phyloP scores from a whole-genome alignment of 2,113 vertebrate genomes.

The Mustelus asterias region DNA sequence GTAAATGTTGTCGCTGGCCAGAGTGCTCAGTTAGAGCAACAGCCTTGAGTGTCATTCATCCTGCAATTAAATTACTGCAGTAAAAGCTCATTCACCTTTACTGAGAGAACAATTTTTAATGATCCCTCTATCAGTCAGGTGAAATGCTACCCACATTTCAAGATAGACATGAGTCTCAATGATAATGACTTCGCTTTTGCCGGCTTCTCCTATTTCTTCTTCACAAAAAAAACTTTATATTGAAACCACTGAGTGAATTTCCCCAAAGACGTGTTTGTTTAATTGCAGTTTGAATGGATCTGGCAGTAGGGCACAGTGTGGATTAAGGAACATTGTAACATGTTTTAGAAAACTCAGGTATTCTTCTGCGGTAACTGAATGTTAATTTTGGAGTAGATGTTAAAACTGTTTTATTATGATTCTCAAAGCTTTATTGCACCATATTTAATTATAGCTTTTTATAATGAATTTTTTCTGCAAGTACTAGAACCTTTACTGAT shows the following conservation, averaged over 20 bases:
- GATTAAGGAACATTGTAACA: neutral
- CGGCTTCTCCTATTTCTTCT: neutral
- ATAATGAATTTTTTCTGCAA: neutral
- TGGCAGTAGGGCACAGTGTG: neutral
- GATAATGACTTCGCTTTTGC: neutral
- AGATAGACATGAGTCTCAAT: neutral
- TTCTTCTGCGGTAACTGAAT: constrained; percentile 23
- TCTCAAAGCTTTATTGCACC: constrained; percentile 24
- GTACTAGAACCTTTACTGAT: neutral
- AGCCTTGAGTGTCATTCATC: neutral
- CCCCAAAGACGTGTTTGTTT: neutral
- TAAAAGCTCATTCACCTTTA: neutral
- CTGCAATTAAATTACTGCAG: constrained; percentile 12
- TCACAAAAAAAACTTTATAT: neutral
- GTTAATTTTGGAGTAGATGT: constrained; percentile 11
- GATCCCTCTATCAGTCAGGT: neutral
- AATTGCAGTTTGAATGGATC: constrained; percentile 22
- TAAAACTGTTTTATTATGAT: constrained; percentile 11
- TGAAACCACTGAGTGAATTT: neutral
- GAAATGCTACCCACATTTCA: neutral
- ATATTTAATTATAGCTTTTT: constrained; percentile 2
- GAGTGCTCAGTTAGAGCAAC: neutral
- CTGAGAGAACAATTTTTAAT: neutral
- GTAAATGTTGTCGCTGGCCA: neutral
- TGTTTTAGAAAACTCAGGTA: constrained; percentile 36